phyloP scores from a whole-genome alignment of 2,888 invertebrate genomes.

The Eurytoma californica region DNA sequence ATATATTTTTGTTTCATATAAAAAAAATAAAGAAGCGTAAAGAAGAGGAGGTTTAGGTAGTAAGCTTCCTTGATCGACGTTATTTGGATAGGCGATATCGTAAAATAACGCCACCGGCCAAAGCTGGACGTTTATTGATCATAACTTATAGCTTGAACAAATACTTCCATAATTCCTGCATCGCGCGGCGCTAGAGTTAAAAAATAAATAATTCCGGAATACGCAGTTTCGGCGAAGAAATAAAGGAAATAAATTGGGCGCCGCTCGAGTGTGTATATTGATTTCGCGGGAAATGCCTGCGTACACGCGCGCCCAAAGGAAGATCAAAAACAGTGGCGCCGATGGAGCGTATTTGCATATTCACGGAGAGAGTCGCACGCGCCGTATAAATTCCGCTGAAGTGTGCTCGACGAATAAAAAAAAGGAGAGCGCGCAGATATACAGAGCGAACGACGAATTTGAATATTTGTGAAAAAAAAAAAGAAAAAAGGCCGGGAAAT shows the following conservation, averaged over 20 bases:
- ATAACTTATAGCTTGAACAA: conserved; percentile 54
- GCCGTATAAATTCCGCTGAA: conserved; percentile 35
- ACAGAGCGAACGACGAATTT: conserved; percentile 23
- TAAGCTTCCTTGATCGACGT: conserved; percentile 10
- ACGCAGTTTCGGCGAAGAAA: conserved; percentile 20
- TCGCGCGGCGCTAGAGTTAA: conserved; percentile 23
- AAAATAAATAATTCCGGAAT: conserved; percentile 51
- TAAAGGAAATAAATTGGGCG: conserved; percentile 44
- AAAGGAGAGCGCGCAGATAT: conserved; percentile 5
- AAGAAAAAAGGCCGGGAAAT: conserved; percentile 7
- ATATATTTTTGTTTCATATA: too few relatives aligned
- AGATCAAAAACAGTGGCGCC: conserved; percentile 45
- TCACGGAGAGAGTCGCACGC: background rate
- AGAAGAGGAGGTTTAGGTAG: background rate
- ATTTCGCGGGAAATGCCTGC: conserved; percentile 11
- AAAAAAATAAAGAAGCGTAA: too few relatives aligned
- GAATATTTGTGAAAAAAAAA: conserved; percentile 40
- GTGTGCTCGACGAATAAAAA: conserved; percentile 20
- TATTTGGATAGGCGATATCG: conserved; percentile 52
- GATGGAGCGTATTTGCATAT: conserved; percentile 45
- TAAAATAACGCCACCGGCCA: conserved; percentile 51
- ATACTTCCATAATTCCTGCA: conserved; percentile 40
- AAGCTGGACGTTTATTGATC: conserved; percentile 55
- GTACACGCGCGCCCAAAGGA: background rate
- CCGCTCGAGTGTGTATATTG: conserved; percentile 19